These are phyloP conservation scores for Phlogophora meticulosa DNA, from an alignment of 2,888 invertebrate species.

Conservation along the genomic window DNA sequence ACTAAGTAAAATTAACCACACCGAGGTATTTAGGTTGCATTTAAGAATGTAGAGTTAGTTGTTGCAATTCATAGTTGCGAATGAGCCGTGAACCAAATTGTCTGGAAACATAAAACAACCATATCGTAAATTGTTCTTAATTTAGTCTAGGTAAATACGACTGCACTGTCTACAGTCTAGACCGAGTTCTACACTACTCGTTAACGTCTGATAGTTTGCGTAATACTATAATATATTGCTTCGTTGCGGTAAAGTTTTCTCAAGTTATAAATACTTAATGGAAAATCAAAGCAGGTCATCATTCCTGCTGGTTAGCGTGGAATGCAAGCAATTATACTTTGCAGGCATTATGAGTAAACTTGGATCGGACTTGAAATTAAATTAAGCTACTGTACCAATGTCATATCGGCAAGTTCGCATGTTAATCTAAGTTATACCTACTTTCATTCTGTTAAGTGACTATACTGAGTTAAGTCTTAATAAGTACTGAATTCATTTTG, in stretches of 20 bases:
- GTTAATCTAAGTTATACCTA: no score
- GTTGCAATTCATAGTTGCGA: conserved; percentile 75
- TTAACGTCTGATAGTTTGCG: conserved; percentile 70
- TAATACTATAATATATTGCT: conserved; percentile 61
- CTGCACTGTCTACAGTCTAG: conserved; percentile 68
- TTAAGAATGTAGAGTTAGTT: conserved; percentile 69
- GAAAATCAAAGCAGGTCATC: conserved; percentile 19
- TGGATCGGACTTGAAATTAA: not conserved
- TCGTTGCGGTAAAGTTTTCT: conserved; percentile 46
- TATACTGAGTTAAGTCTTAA: no score
- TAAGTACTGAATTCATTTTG: no score
- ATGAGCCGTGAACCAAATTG: conserved; percentile 85
- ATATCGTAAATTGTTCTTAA: conserved; percentile 86
- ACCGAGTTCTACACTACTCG: conserved; percentile 69
- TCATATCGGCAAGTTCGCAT: no score
- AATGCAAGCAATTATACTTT: not conserved
- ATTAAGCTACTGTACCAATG: not conserved
- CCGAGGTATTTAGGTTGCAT: conserved; percentile 72
- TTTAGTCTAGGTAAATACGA: conserved; percentile 81
- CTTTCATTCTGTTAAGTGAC: no score
- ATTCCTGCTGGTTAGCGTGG: conserved; percentile 6
- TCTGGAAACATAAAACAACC: conserved; percentile 85
- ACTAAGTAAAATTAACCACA: conserved; percentile 49
- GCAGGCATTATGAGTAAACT: not conserved
- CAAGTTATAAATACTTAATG: conserved; percentile 24